Evolutionary conservation across 2,888 invertebrate genomes (phyloP), one percentile per base, ranked within the genome.

Genomic region (Lepidonotus clava): DNA sequence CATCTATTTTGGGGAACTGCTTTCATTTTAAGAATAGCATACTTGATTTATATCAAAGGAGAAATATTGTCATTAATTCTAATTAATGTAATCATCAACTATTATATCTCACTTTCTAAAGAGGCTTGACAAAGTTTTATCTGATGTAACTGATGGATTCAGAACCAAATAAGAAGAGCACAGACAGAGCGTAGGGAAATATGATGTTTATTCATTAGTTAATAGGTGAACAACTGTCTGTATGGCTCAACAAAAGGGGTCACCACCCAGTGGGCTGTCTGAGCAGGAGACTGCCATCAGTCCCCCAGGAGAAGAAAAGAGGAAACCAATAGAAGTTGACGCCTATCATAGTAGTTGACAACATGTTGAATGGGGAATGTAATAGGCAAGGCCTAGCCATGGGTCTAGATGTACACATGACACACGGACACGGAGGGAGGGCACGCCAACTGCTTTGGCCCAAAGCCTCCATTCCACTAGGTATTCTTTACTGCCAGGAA

Each of bases 131-230:
- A n/a, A n/a, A n/a, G n/a, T n/a, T n/a, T n/a, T n/a, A 51, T 51
- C 11, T 51, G 14, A 51, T 21, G 11, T 21, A 11, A 14, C 14
- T 11, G 11, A 14, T 21, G 21, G 14, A 51, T 51, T 11, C 21
- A 11, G 11, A 51, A 51, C 11, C 11, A 14, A 51, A 51, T 51
- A 51, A 51, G 51, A 21, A 11, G 21, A 51, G 21, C n/a, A 51
- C 14, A 14, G 21, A 14, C 21, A 14, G 21, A 14, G 11, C 21
- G 51, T 80, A 80, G 51, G 51, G 80, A 80, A 80, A 80, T 80
- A 80, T 80, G 41, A 46, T 51, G 80, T 80, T 80, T 80, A 80
- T 80, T 80, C 80, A 18, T 46, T n/a, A 80, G 24, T 80, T 80
- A 51, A 80, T 80, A 21, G 34, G 46, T 80, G 80, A 80, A 80